phyloP scores from a whole-genome alignment of 1,140 invertebrate species.

The Drosophila kanapiae region DNA sequence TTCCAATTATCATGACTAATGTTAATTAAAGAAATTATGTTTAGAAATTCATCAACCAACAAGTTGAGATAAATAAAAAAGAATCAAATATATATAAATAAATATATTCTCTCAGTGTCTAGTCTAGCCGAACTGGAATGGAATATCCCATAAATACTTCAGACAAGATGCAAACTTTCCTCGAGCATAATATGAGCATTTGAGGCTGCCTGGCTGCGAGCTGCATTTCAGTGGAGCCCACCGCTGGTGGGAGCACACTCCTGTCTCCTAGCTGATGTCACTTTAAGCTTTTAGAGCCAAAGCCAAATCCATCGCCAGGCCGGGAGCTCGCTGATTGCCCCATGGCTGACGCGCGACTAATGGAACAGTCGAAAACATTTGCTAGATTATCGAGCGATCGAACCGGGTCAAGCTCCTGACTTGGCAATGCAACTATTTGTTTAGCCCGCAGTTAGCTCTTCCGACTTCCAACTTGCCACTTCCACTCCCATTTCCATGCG shows the following conservation, averaged over 20 bases:
- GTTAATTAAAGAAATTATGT: no score
- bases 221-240: neutral
- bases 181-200: slow-evolving; percentile 1
- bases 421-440: slow-evolving; percentile 50
- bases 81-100: neutral
- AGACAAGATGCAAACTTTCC: slow-evolving; percentile 15
- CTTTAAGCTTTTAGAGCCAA: slow-evolving; percentile 21
- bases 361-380: slow-evolving; percentile 54
- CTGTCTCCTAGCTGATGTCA: slow-evolving; percentile 7
- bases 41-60: no score
- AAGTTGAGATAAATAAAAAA: no score
- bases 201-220: slow-evolving; percentile 1
- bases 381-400: slow-evolving; percentile 41
- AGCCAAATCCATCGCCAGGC: slow-evolving; percentile 22
- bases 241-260: neutral
- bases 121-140: neutral
- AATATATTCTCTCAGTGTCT: slow-evolving; percentile 13
- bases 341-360: slow-evolving; percentile 44
- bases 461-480: slow-evolving; percentile 16
- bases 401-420: slow-evolving; percentile 47
- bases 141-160: slow-evolving; percentile 17
- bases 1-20: no score
- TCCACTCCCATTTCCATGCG: slow-evolving; percentile 7
- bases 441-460: slow-evolving; percentile 31
- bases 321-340: slow-evolving; percentile 32